phyloP scores from a whole-genome alignment of 2,888 invertebrate species.

The Iselma pallidipennis region DNA sequence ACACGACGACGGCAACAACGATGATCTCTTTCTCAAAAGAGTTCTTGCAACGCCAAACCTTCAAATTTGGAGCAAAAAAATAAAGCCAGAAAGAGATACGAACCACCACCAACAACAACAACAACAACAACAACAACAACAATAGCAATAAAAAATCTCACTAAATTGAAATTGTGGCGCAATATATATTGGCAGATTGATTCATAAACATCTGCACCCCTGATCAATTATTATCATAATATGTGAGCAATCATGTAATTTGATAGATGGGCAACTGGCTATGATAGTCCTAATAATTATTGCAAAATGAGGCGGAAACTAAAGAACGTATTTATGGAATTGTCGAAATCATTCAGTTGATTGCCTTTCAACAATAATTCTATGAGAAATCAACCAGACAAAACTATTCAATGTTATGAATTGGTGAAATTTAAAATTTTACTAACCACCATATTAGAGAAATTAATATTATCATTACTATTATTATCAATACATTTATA shows the following conservation, averaged over 20 bases:
- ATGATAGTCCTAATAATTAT: conserved; percentile 28
- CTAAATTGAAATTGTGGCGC: neutral
- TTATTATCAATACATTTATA: neutral
- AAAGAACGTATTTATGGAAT: conserved; percentile 38
- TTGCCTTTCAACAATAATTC: neutral
- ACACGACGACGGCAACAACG: conserved; percentile 42
- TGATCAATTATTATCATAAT: conserved; percentile 35
- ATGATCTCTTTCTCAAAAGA: conserved; percentile 38
- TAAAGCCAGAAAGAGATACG: neutral
- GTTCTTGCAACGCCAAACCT: conserved; percentile 35
- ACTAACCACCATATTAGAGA: neutral
- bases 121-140: neutral
- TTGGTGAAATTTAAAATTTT: neutral
- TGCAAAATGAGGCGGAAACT: conserved; percentile 40
- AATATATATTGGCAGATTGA: neutral
- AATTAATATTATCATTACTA: neutral
- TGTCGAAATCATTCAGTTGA: conserved; percentile 30
- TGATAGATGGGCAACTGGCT: conserved; percentile 39
- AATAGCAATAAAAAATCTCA: neutral
- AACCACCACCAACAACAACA: neutral
- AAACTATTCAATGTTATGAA: neutral
- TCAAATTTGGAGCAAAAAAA: neutral
- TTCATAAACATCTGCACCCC: conserved; percentile 33
- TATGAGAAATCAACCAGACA: neutral
- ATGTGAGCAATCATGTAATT: conserved; percentile 39